Evolutionary conservation across 2,797 vertebrate genomes (phyloP), one percentile per base, ranked within the genome.

Genomic region (Paedocypris micromegethes): DNA sequence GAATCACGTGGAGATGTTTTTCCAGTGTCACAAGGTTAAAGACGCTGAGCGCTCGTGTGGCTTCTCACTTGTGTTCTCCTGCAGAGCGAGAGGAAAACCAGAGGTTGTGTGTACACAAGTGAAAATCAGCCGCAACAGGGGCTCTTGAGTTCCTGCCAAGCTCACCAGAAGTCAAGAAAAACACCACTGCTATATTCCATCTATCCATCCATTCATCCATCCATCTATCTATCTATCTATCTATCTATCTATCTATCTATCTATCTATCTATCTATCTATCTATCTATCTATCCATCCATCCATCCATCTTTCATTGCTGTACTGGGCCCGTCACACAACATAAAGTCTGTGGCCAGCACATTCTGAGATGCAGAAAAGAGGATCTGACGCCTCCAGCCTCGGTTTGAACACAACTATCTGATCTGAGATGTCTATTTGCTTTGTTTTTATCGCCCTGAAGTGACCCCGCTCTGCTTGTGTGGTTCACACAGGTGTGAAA

Each of bases 91-190:
- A 67, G 8, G 41, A 38, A 57, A 43, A 46, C 9, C 60, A 56
- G 63, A 68, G 59, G 70, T 73, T 73, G 58, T 66, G 57, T 69
- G 58, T 69, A 58, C 52, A 56, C 58, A 41, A 55, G 23, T 46
- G 42, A 38, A 48, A 49, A 64, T 41, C 48, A 53, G 50, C 9
- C 48, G 4, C 61, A 51, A 46, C 49, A 45, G 57, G n/a, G 48
- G 56, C 47, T 41, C 8, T 9, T 58, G 52, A 45, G 40, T 43
- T 49, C 9, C 41, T 3, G 51, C 42, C 58, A 64, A 58, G 4
- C 38, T 51, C 3, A 46, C 38, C 8, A 51, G 23, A 46, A 37
- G 41, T 58, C 64, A 63, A 68, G 23, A 58, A 52, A 43, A 57
- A 64, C 66, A 68, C 6, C 41, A 4, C 23, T 23, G 41, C 42